A percentile compares a stretch with the other conserved stretches of the same genome.
These are phyloP conservation scores for Temnothorax ravouxi DNA, from an alignment of 2,888 invertebrate genomes.

Conservation along the genomic window DNA sequence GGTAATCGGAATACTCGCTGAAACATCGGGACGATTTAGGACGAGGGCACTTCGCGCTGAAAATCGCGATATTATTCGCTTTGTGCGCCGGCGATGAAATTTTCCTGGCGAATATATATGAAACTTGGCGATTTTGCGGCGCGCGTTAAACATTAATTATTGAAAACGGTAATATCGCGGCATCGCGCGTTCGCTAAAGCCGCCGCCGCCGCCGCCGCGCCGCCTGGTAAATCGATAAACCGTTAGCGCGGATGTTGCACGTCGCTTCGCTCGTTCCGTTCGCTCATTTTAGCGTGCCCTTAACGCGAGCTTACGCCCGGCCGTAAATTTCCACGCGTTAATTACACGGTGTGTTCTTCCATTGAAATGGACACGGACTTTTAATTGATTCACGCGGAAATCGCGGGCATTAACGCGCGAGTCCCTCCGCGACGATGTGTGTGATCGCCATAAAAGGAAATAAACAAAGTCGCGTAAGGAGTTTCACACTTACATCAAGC, in stretches of 20 bases:
- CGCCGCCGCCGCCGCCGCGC: not conserved
- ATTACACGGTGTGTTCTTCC: conserved; percentile 22
- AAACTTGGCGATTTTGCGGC: conserved; percentile 22
- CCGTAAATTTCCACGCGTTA: conserved; percentile 24
- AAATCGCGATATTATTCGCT: conserved; percentile 24
- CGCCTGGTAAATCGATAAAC: conserved; percentile 27
- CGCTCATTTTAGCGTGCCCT: conserved; percentile 35
- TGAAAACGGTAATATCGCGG: conserved; percentile 40
- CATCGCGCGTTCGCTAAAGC: conserved; percentile 18
- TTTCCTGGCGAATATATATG: conserved; percentile 36
- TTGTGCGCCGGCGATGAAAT: conserved; percentile 1
- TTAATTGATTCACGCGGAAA: conserved; percentile 26
- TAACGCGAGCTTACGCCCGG: conserved; percentile 13
- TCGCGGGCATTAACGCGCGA: not conserved
- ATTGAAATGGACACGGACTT: conserved; percentile 13
- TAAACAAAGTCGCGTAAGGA: not conserved
- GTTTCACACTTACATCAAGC: not conserved
- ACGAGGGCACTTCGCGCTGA: not conserved
- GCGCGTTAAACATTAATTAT: conserved; percentile 46
- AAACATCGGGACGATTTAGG: conserved; percentile 27
- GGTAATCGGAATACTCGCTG: not conserved
- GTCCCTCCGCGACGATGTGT: not conserved
- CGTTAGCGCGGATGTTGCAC: conserved; percentile 34
- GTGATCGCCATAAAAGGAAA: not conserved
- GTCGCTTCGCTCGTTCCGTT: conserved; percentile 9